These are phyloP conservation scores for Protobothrops mucrosquamatus DNA, from an alignment of 2,113 vertebrate species.

Conservation along the genomic window DNA sequence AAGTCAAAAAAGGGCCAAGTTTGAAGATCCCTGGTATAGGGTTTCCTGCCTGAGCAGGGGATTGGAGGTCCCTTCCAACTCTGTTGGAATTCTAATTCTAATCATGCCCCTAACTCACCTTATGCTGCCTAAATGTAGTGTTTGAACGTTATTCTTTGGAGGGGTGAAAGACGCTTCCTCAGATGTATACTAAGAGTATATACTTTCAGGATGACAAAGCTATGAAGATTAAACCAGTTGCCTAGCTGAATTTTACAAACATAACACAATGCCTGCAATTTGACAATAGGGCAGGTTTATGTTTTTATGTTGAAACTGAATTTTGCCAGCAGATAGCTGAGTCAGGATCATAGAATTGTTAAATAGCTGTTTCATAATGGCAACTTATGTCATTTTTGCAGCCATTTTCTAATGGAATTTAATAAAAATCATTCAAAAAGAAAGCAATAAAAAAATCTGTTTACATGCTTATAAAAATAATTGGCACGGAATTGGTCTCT, in stretches of 20 bases:
- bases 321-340: neutral
- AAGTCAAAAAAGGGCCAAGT: too few species aligned
- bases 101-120: neutral
- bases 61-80: too few species aligned
- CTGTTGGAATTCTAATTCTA: too few species aligned
- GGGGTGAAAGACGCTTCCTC: neutral
- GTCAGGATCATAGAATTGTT: neutral
- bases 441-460: neutral
- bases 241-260: neutral
- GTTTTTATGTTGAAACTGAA: neutral
- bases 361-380: neutral
- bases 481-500: neutral
- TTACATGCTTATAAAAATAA: constrained; percentile 2
- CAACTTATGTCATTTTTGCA: neutral
- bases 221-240: neutral
- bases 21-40: too few species aligned
- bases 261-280: neutral
- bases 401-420: neutral
- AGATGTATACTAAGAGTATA: neutral
- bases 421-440: constrained; percentile 3
- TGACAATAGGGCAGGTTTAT: too few species aligned
- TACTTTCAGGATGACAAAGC: neutral
- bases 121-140: neutral
- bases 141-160: neutral
- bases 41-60: too few species aligned